Evolutionary conservation across 2,888 invertebrate genomes (phyloP), one percentile per base, ranked within the genome.

Genomic region (Drepanosiphum platanoidis): DNA sequence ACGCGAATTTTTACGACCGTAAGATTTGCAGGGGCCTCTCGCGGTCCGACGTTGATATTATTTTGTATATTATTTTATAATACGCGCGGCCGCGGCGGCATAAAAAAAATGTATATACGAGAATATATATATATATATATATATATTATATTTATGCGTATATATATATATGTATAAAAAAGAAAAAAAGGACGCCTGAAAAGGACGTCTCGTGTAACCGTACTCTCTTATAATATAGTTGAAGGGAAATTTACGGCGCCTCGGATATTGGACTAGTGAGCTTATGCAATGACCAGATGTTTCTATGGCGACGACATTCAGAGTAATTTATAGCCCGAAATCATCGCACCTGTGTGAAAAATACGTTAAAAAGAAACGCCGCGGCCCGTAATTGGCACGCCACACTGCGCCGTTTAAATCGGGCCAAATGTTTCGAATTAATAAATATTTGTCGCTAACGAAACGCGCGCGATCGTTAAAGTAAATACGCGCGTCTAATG

Each of bases 291-390:
- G 81, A 71, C 81, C 71, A 61, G 70, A 81, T 80, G 71, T 81
- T 81, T 71, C 81, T 81, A 81, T 81, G 81, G 71, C 36, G 70
- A 81, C 81, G 81, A 71, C 81, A 27, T 71, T 71, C 71, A 39
- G 58, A 81, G 81, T 81, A 81, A 71, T 81, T 81, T 71, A 81
- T 71, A 13, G 81, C 71, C n/a, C 15, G 4, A 61, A 71, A 81
- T 71, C 80, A 70, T 81, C 71, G 81, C 81, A 81, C 81, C 81
- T 81, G 81, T 81, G 71, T 61, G 71, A 71, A 81, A 81, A 81
- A 71, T 58, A 61, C 71, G 42, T 79, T 46, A 66, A 52, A 81
- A 27, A 71, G 58, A 71, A 81, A 71, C 36, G 39, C 39, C 34
- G 42, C 15, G 42, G 27, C 0, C 3, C 68, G 52, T 80, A 80